Conservation (phyloP, 1,140 invertebrate genomes). For the Aleiodes sp. region DNA sequence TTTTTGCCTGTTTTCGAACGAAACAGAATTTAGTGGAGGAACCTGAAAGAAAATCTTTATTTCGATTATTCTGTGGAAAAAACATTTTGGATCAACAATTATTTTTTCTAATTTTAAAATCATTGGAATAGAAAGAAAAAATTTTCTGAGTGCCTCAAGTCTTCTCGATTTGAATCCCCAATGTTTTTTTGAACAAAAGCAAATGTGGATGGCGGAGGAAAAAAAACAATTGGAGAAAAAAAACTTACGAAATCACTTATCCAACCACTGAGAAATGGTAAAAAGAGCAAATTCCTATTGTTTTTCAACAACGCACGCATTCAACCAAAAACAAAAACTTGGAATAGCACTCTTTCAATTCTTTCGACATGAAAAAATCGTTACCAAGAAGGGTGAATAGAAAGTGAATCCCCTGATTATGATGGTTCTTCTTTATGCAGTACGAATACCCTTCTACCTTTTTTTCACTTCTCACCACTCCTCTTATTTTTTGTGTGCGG, state of each 20-base stretch:
- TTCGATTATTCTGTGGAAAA: too few species aligned
- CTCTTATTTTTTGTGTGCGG: neutral
- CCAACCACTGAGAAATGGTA: neutral
- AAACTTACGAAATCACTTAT: neutral
- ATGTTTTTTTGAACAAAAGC: neutral
- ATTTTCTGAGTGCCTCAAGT: too few species aligned
- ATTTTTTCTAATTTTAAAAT: too few species aligned
- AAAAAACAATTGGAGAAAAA: too few species aligned
- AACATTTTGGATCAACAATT: too few species aligned
- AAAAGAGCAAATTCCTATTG: neutral
- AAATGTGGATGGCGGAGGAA: neutral
- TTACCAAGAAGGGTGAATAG: conserved; percentile 13
- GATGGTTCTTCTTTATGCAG: conserved; percentile 6
- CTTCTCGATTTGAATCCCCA: too few species aligned
- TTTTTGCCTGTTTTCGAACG: too few species aligned
- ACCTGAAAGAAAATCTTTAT: too few species aligned
- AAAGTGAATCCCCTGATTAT: conserved; percentile 13
- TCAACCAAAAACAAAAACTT: conserved; percentile 6
- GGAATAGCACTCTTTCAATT: conserved; percentile 7
- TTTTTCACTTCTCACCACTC: too few species aligned
- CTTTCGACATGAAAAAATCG: conserved; percentile 12
- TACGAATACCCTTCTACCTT: neutral
- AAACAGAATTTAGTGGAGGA: too few species aligned
- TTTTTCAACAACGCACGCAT: conserved; percentile 7
- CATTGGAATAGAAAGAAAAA: too few species aligned